Conservation (phyloP, 2,888 invertebrate genomes). For the Aphodius sticticus region DNA sequence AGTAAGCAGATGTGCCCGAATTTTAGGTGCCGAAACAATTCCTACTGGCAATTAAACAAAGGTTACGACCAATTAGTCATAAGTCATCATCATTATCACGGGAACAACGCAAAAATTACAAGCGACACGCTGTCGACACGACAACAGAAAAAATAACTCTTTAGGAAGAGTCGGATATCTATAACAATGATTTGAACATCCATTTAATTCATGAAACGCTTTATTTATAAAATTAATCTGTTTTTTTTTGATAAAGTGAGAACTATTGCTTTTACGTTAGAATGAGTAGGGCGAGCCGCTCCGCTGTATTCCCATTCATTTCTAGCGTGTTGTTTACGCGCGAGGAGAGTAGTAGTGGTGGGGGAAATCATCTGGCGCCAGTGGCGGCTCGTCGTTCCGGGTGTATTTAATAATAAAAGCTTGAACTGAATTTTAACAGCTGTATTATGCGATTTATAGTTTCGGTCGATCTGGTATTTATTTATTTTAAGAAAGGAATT, state of each 20-base stretch:
- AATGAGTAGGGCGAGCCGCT: neutral
- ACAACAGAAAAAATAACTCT: neutral
- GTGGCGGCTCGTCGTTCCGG: conserved; percentile 24
- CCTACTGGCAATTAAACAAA: neutral
- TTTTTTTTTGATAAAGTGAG: too few relatives aligned
- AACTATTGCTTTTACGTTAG: neutral
- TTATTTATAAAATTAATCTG: too few relatives aligned
- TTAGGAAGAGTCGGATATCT: too few relatives aligned
- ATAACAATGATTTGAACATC: too few relatives aligned
- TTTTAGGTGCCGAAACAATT: neutral
- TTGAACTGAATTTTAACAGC: neutral
- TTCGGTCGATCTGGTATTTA: neutral
- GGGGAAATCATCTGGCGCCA: conserved; percentile 27
- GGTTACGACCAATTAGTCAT: neutral
- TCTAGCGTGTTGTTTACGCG: conserved; percentile 29
- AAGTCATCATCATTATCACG: neutral
- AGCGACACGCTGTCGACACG: neutral
- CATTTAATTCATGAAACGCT: too few relatives aligned
- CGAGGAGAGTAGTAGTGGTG: conserved; percentile 20
- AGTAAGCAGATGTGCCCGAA: neutral
- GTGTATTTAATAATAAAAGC: neutral
- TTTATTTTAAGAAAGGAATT: neutral
- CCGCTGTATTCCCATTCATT: conserved; percentile 23
- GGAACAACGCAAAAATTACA: neutral
- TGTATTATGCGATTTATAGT: neutral